A percentile compares a stretch with the other conserved stretches of the same genome.
phyloP scores from a whole-genome alignment of 2,113 vertebrate genomes.

The Tringa solitaria region DNA sequence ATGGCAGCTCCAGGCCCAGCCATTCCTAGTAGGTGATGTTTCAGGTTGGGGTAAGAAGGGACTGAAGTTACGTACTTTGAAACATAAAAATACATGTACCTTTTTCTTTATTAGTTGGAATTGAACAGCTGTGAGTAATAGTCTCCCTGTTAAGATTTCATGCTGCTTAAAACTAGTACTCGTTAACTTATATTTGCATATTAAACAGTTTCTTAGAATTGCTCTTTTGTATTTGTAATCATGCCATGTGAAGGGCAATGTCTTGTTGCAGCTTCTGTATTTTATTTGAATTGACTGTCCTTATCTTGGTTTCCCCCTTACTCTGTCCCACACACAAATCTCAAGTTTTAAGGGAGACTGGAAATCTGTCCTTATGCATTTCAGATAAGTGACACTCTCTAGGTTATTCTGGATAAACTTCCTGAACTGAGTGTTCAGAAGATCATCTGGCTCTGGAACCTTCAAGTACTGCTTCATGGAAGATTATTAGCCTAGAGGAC shows the following conservation, averaged over 20 bases:
- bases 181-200: background rate
- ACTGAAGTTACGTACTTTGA: background rate
- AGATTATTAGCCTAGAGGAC: background rate
- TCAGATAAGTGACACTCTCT: background rate
- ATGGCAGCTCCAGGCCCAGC: constrained; percentile 61
- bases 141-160: background rate
- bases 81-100: background rate
- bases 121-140: background rate
- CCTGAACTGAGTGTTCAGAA: background rate
- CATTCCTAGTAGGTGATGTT: constrained; percentile 71
- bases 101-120: background rate
- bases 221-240: background rate
- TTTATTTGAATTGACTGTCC: background rate
- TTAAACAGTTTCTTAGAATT: background rate
- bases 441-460: background rate
- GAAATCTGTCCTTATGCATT: background rate
- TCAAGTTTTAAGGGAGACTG: background rate
- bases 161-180: background rate
- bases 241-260: background rate
- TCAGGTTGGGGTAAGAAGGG: constrained; percentile 61
- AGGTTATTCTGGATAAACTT: background rate
- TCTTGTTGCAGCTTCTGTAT: background rate
- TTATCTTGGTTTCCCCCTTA: background rate
- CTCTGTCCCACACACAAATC: background rate
- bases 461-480: background rate